Base-by-base conservation (phyloP, 2,113 vertebrate species). In the Panthera leo region DNA sequence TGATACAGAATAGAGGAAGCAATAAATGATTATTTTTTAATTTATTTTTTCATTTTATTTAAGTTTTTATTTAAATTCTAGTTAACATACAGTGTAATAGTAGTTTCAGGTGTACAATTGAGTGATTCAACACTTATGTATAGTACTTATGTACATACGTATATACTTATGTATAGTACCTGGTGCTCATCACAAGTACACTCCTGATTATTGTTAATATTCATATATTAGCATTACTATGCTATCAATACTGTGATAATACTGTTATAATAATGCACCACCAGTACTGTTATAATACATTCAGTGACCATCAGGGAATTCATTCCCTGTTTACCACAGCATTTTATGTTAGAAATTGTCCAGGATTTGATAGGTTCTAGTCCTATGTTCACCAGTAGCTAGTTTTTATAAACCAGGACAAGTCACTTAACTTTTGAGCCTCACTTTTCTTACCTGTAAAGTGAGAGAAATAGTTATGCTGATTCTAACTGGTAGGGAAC, bases 381-480 rank as follows among this genome's bases (percentile, higher is more conserved):
- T 75, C 8, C 21, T 73, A 3, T 53, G 36, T 86, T 68, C 13
- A 53, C 9, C 14, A 63, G 29, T 29, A 89, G 15, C 23, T 91
- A 55, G 71, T 58, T 97, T 12, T 88, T 85, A 42, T 80, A 53
- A 70, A 15, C 5, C 8, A 68, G 14, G 5, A 16, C 14, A 93
- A 61, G 25, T 85, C 27, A 71, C 15, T 92, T 71, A 42, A 91
- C n/a, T 91, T 96, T 48, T 63, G 63, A 82, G 34, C 12, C 31
- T 97, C 10, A 51, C 39, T 89, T 78, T 94, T 89, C 31, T 90
- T 39, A 84, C 34, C 15, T 85, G 18, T 91, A 89, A 78, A 88
- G 48, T 82, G 36, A 93, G 5, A 16, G 51, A 71, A 89, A 91
- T 65, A 63, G 27, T 88, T 85, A 91, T 14, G 5, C 21, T 85